Conservation (phyloP, 2,888 invertebrate genomes). For the Eurytoma californica region DNA sequence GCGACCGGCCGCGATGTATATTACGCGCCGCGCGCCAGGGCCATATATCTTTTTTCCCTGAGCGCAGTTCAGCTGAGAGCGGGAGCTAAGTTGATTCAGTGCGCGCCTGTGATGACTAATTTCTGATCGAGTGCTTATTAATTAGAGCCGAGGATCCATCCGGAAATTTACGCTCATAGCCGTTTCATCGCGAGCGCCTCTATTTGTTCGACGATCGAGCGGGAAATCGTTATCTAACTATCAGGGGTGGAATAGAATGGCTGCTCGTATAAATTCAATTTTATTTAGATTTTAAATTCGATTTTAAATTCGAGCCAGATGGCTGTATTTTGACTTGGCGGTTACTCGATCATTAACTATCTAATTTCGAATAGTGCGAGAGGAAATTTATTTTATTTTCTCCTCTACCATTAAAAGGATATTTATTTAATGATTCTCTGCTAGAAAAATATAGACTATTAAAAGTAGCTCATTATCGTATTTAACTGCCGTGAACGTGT, state of each 20-base stretch:
- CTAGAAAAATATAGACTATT: no score
- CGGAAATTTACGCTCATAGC: not conserved
- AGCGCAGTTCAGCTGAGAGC: not conserved
- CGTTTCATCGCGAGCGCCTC: not conserved
- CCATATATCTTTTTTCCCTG: not conserved
- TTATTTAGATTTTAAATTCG: no score
- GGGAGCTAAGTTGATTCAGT: slow-evolving; percentile 7
- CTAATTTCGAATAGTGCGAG: no score
- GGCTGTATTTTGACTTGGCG: no score
- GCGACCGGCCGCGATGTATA: not conserved
- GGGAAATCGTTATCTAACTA: slow-evolving; percentile 2
- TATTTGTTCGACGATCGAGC: not conserved
- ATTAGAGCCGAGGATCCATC: not conserved
- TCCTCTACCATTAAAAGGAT: no score
- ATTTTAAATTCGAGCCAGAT: no score
- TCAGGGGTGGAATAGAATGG: not conserved
- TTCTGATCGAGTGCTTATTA: slow-evolving; percentile 30
- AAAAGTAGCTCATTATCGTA: no score
- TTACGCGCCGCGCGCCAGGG: not conserved
- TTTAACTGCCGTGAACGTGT: no score
- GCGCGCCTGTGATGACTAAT: slow-evolving; percentile 2
- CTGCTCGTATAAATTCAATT: no score
- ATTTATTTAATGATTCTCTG: no score
- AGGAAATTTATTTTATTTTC: no score
- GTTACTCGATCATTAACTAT: no score